These are phyloP conservation scores for Neogale vison DNA, from an alignment of 2,113 vertebrate genomes.

Conservation along the genomic window DNA sequence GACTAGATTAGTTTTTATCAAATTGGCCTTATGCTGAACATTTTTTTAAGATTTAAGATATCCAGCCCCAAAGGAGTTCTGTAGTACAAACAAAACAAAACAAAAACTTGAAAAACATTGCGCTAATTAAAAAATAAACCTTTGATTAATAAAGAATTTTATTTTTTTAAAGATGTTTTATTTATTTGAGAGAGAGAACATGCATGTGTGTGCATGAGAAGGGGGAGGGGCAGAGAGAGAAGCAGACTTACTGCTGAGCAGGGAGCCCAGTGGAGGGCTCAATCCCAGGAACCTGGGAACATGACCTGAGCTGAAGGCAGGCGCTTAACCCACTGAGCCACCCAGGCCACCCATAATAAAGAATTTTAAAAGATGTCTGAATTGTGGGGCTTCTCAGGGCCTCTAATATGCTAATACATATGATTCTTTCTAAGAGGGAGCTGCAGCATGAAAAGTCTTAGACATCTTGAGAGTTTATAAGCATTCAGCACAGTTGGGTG, in stretches of 20 bases:
- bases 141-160: background rate
- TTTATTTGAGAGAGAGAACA: background rate
- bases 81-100: background rate
- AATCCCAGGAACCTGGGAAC: background rate
- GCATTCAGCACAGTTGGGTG: background rate
- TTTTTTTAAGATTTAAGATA: background rate
- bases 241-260: background rate
- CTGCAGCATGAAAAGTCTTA: background rate
- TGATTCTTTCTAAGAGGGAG: background rate
- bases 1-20: background rate
- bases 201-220: background rate
- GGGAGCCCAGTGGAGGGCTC: background rate
- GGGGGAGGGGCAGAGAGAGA: background rate
- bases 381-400: background rate
- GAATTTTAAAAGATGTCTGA: background rate
- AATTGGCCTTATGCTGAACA: background rate
- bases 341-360: background rate
- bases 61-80: background rate
- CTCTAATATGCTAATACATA: background rate
- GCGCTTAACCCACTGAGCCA: background rate
- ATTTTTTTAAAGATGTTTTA: background rate
- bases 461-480: background rate
- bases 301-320: background rate
- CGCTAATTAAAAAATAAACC: conserved; percentile 36
- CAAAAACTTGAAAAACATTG: background rate